These are phyloP conservation scores for Fulmarus glacialis DNA, from an alignment of 2,113 vertebrate species.

Conservation along the genomic window DNA sequence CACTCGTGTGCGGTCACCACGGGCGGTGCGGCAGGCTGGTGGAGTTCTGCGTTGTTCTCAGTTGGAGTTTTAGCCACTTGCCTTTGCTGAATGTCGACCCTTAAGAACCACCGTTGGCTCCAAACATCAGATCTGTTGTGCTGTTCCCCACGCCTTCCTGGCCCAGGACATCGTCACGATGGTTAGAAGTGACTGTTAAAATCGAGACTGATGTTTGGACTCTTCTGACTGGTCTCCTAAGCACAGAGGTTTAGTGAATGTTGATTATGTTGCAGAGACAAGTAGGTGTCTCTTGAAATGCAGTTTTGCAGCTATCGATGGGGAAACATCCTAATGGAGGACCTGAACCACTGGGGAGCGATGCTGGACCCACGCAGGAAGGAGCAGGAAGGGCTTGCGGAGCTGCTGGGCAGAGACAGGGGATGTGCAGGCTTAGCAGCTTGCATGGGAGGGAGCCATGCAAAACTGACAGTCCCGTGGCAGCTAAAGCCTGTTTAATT, in stretches of 20 bases:
- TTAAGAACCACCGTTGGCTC: accelerated
- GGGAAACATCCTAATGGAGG: background rate
- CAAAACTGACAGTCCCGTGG: background rate
- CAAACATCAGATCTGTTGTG: accelerated
- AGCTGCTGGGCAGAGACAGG: background rate
- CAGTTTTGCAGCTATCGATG: background rate
- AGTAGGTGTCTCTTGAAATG: background rate
- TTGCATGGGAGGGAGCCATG: background rate
- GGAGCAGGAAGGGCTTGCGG: accelerated
- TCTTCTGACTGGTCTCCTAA: background rate
- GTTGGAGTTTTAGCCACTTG: background rate
- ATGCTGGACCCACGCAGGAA: background rate
- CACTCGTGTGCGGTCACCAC: accelerated
- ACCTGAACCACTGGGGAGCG: accelerated
- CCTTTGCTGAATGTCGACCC: background rate
- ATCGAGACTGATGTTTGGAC: too few species aligned
- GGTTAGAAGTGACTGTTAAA: background rate
- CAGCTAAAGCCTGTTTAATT: background rate
- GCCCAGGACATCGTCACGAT: accelerated
- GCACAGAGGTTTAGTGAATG: background rate
- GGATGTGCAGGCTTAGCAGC: accelerated
- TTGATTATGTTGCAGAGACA: background rate
- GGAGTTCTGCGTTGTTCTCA: background rate
- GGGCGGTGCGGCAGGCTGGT: background rate
- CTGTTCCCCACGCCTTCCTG: background rate